Conservation (phyloP, 2,888 invertebrate species). For the Chloroclystis v-ata region DNA sequence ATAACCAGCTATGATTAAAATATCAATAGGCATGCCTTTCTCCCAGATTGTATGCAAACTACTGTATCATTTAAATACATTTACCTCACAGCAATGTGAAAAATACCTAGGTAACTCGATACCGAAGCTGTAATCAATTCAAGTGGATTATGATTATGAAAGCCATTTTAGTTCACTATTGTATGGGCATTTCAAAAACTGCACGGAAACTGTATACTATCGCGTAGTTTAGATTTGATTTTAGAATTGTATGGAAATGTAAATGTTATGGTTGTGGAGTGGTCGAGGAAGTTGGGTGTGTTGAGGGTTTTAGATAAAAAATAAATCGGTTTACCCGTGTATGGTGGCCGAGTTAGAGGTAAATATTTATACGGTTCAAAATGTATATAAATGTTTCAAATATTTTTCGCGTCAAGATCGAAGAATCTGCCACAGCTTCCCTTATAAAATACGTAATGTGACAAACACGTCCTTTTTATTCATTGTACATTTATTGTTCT, state of each 20-base stretch:
- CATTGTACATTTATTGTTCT: too few relatives aligned
- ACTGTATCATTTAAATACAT: conserved; percentile 50
- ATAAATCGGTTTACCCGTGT: neutral
- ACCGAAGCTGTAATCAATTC: conserved; percentile 1
- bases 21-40: conserved; percentile 66
- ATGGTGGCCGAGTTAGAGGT: neutral
- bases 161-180: conserved; percentile 2
- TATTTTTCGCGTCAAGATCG: too few relatives aligned
- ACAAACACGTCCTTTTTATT: too few relatives aligned
- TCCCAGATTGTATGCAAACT: conserved; percentile 74
- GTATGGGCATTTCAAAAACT: conserved; percentile 4
- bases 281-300: neutral
- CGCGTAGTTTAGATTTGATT: conserved; percentile 1
- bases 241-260: conserved; percentile 1
- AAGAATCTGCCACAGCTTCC: too few relatives aligned
- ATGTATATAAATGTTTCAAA: too few relatives aligned
- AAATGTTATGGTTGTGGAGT: neutral
- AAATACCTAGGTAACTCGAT: conserved; percentile 9
- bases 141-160: conserved; percentile 4
- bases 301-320: neutral
- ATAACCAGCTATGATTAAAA: conserved; percentile 65
- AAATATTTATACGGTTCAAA: too few relatives aligned
- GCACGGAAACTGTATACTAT: conserved; percentile 1
- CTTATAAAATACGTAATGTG: too few relatives aligned
- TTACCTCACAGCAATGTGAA: conserved; percentile 32